Percentiles rank a stretch among this genome's conserved stretches.
These are phyloP conservation scores for Hemiscyllium ocellatum DNA, from an alignment of 2,113 vertebrate genomes.

Conservation along the genomic window DNA sequence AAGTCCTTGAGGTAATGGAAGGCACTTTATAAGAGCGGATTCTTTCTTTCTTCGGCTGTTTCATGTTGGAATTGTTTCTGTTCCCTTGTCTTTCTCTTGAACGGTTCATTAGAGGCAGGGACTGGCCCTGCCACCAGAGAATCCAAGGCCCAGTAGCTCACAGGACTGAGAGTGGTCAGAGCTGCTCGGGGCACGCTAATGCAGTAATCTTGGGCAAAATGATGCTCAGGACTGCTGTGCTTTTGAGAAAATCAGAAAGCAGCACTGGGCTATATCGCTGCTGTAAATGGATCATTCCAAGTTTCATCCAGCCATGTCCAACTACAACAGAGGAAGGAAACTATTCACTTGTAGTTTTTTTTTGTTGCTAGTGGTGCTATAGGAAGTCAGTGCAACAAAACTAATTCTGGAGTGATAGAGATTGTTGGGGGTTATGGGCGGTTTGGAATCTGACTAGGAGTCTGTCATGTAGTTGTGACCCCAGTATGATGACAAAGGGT, in stretches of 20 bases:
- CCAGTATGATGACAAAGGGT: not conserved
- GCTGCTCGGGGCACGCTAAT: not conserved
- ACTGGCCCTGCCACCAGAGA: not conserved
- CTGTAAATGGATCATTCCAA: not conserved
- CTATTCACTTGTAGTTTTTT: not conserved
- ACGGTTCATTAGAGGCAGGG: not conserved
- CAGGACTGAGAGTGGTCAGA: not conserved
- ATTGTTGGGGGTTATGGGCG: not conserved
- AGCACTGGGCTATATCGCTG: not conserved
- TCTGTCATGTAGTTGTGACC: not conserved
- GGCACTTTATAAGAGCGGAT: not conserved
- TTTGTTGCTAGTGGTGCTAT: not conserved
- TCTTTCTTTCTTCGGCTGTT: not conserved
- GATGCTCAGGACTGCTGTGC: not conserved
- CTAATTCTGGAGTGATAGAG: not conserved
- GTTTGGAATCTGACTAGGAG: not conserved
- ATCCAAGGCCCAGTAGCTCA: not conserved
- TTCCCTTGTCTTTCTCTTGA: not conserved
- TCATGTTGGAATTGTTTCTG: not conserved
- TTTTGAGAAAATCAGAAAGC: not conserved
- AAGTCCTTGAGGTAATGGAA: not conserved
- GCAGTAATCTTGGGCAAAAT: not conserved
- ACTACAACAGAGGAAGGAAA: not conserved
- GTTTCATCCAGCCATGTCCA: not conserved
- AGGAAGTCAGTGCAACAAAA: not conserved